phyloP scores from a whole-genome alignment of 2,888 invertebrate genomes.

The Microplitis manilae region DNA sequence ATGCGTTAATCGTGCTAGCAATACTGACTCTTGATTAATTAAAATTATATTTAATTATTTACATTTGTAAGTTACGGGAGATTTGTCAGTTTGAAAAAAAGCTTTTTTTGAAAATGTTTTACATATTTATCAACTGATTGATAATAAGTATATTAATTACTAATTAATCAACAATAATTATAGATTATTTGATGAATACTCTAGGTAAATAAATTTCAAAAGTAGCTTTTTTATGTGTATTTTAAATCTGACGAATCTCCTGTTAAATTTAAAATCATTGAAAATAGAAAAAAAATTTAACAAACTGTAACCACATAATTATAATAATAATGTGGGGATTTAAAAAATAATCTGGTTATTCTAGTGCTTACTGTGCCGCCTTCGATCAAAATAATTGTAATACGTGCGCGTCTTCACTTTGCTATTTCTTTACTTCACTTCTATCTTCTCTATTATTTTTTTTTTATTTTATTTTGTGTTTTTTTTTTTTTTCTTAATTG shows the following conservation, averaged over 20 bases:
- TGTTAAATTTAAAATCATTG: not conserved
- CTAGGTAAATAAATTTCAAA: not conserved
- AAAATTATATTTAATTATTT: not conserved
- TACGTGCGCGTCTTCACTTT: conserved; percentile 22
- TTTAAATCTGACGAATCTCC: not conserved
- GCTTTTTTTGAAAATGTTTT: not conserved
- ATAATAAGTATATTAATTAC: not conserved
- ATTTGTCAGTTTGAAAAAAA: not conserved
- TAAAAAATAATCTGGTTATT: not conserved
- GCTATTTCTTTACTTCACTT: conserved; percentile 45
- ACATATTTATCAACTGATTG: not conserved
- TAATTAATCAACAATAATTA: not conserved
- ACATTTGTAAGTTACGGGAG: not conserved
- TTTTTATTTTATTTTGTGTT: conserved; percentile 9
- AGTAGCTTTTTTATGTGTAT: not conserved
- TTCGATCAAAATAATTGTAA: not conserved
- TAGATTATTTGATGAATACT: not conserved
- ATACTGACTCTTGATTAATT: conserved; percentile 30
- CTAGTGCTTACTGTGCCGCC: conserved; percentile 4
- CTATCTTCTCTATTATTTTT: conserved; percentile 19
- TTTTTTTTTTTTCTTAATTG: conserved; percentile 58
- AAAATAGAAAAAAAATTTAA: not conserved
- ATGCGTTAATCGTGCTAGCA: conserved; percentile 44
- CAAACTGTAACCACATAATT: not conserved
- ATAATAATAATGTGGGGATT: not conserved